Percentiles rank a stretch among this genome's conserved stretches.
phyloP scores from a whole-genome alignment of 1,140 invertebrate species.

The Atta cephalotes region DNA sequence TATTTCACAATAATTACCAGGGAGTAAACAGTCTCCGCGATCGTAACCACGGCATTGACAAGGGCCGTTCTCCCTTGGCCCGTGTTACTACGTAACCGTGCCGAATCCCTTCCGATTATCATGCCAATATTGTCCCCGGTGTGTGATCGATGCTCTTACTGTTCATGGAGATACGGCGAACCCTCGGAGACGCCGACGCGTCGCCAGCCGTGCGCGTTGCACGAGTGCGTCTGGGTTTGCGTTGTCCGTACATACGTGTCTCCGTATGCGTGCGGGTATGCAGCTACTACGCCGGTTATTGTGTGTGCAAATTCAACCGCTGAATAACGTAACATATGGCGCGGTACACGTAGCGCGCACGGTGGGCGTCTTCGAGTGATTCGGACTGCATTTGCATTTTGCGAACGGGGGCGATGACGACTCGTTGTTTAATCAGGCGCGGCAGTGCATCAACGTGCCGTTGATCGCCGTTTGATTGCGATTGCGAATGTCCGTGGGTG shows the following conservation, averaged over 20 bases:
- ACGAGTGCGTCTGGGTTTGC: neutral
- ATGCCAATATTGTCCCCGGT: conserved; percentile 79
- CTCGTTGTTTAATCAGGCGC: conserved; percentile 65
- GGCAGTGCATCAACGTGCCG: conserved; percentile 56
- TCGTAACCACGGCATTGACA: conserved; percentile 56
- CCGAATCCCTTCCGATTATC: conserved; percentile 80
- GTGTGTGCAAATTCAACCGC: conserved; percentile 71
- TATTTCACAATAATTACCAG: conserved; percentile 63
- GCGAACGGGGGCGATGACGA: conserved; percentile 51
- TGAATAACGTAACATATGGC: conserved; percentile 72
- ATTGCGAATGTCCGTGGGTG: conserved; percentile 59
- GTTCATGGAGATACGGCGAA: conserved; percentile 72
- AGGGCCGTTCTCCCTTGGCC: conserved; percentile 42
- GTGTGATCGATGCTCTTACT: conserved; percentile 79
- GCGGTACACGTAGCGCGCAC: conserved; percentile 29
- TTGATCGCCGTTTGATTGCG: conserved; percentile 61
- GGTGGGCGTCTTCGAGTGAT: conserved; percentile 60
- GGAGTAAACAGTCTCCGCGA: conserved; percentile 58
- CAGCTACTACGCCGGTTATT: conserved; percentile 6
- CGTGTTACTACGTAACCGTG: conserved; percentile 73
- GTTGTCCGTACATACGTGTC: neutral
- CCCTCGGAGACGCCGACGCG: conserved; percentile 66
- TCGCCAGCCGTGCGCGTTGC: conserved; percentile 55
- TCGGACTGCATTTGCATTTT: conserved; percentile 64
- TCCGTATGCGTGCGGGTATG: neutral